Percentiles rank a stretch among this genome's conserved stretches.
phyloP scores from a whole-genome alignment of 2,113 vertebrate genomes.

The Lasiurus borealis region DNA sequence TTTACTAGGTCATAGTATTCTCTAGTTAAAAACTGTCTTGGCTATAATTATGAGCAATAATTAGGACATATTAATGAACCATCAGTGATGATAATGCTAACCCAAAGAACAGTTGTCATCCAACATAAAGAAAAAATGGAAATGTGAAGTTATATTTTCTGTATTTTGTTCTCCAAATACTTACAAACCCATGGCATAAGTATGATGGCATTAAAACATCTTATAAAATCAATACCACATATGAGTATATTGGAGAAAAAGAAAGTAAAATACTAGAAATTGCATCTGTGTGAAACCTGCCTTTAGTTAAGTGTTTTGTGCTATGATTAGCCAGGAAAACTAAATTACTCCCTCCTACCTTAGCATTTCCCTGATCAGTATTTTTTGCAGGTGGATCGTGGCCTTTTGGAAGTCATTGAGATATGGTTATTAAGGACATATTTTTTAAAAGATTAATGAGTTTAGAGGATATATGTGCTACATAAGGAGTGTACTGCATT shows the following conservation, averaged over 20 bases:
- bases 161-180: neutral
- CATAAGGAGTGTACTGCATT: constrained; percentile 1
- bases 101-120: neutral
- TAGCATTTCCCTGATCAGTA: neutral
- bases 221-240: neutral
- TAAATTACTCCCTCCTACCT: neutral
- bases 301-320: neutral
- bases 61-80: neutral
- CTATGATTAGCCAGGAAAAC: neutral
- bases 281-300: neutral
- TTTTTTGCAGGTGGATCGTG: neutral
- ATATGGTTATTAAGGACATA: constrained; percentile 23
- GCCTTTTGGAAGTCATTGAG: constrained; percentile 33
- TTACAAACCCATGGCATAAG: neutral
- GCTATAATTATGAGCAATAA: neutral
- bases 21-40: neutral
- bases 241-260: neutral
- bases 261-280: neutral
- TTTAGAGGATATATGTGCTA: constrained; percentile 1
- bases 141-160: neutral
- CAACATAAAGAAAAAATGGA: neutral
- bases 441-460: constrained; percentile 39
- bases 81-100: neutral
- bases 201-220: neutral
- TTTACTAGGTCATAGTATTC: neutral